phyloP scores from a whole-genome alignment of 2,113 vertebrate species.

The Engraulis encrasicolus region DNA sequence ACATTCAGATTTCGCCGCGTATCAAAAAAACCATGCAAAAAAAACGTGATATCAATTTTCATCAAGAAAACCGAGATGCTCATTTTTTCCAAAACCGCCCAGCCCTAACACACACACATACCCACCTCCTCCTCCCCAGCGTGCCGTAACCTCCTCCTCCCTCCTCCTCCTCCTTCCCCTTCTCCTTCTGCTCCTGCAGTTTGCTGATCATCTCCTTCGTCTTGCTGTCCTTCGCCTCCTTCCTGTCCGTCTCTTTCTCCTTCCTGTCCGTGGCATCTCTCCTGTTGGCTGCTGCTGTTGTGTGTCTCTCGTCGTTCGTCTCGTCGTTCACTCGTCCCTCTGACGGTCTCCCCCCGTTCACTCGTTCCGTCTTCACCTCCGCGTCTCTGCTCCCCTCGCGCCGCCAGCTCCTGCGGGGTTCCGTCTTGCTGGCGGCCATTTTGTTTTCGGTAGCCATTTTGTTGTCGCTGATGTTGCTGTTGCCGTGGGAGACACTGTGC shows the following conservation, averaged over 20 bases:
- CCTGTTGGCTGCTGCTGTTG: background rate
- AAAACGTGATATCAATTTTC: too few species aligned
- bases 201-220: conserved; percentile 75
- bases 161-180: conserved; percentile 59
- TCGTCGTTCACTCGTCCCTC: background rate
- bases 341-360: background rate
- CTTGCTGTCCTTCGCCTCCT: conserved; percentile 62
- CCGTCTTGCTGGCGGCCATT: conserved; percentile 51
- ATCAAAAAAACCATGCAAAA: too few species aligned
- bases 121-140: conserved; percentile 10
- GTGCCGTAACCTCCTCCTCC: conserved; percentile 56
- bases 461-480: too few species aligned
- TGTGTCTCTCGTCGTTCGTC: background rate
- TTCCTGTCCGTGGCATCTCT: too few species aligned
- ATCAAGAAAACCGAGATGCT: too few species aligned
- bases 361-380: background rate
- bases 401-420: background rate
- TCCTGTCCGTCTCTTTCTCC: conserved; percentile 51
- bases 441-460: conserved; percentile 55
- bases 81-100: too few species aligned
- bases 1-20: too few species aligned
- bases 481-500: conserved; percentile 51
- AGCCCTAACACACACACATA: too few species aligned
- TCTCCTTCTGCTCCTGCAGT: conserved; percentile 71
- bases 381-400: background rate